Base-by-base conservation (phyloP, 2,113 vertebrate genomes). In the Calonectris borealis region DNA sequence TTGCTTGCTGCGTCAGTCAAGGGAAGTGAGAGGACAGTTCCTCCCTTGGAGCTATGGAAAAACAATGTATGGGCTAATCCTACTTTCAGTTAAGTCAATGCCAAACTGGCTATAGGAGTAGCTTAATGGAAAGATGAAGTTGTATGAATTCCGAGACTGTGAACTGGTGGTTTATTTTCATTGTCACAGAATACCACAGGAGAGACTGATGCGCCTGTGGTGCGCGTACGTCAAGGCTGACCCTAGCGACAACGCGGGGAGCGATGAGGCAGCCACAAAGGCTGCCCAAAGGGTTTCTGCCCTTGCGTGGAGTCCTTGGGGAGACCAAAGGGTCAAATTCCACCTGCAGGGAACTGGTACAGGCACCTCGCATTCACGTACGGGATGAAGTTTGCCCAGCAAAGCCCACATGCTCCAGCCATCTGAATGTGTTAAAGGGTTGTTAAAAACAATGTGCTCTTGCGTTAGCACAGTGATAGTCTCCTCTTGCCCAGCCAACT, bases 321-420 rank as follows among this genome's bases (percentile, higher is more conserved):
- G 29, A 55, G 57, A 62, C 10, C 24, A 10, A 38, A 48, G 34
- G 46, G 52, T 76, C 17, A 24, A 17, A 49, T 83, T 48, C 51
- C 46, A 51, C 54, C 29, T 80, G 21, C 17, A 10, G 27, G 48
- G 38, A 60, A 11, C 2, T 54, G 44, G 25, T 64, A 40, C 24
- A 34, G 24, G 32, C 29, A 68, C 57, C 13, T 44, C 0, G 0
- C 22, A 4, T 42, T 79, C 57, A 29, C 0, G 1, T 34, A 21
- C 0, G 1, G 83, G 49, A 25, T 36, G 52, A 64, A 25, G 36
- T 65, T 72, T 85, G 31, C 61, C 54, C 32, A 31, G 51, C 34
- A 82, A 73, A 81, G 19, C 60, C 46, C 38, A 31, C 7, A 0
- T 9, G 34, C 34, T 93, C 57, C 79, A 70, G 40, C 34, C 7